A percentile compares a stretch with the other conserved stretches of the same genome.
phyloP scores from a whole-genome alignment of 2,888 invertebrate species.

The Epinotia demarniana region DNA sequence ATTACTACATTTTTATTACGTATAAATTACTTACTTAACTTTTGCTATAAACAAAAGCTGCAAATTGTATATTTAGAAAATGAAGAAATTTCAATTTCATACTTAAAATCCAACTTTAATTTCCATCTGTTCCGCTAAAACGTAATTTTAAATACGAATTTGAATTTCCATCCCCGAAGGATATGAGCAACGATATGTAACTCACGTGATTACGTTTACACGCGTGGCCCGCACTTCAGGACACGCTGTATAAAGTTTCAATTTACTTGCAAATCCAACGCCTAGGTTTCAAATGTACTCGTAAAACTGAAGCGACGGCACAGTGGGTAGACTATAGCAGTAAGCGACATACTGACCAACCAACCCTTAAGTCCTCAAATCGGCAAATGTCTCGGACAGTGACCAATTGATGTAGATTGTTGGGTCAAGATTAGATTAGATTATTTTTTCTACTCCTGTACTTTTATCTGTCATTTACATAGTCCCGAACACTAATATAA shows the following conservation, averaged over 20 bases:
- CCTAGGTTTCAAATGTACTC: constrained; percentile 46
- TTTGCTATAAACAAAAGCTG: too few relatives aligned
- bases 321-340: constrained; percentile 24
- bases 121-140: constrained; percentile 33
- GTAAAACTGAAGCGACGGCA: constrained; percentile 42
- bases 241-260: constrained; percentile 46
- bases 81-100: constrained; percentile 15
- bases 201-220: constrained; percentile 41
- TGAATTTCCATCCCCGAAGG: constrained; percentile 34
- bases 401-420: too few relatives aligned
- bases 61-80: too few relatives aligned
- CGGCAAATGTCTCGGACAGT: too few relatives aligned
- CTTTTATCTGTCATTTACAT: too few relatives aligned
- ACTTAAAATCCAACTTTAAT: constrained; percentile 10
- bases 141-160: constrained; percentile 40
- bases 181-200: constrained; percentile 44
- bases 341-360: not conserved
- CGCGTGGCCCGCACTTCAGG: constrained; percentile 36
- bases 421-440: too few relatives aligned
- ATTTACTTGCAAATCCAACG: constrained; percentile 45
- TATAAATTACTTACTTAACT: too few relatives aligned
- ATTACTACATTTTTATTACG: too few relatives aligned
- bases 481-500: too few relatives aligned
- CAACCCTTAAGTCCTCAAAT: too few relatives aligned
- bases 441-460: too few relatives aligned